phyloP scores from a whole-genome alignment of 1,140 invertebrate genomes.

The Sinonovacula constricta region DNA sequence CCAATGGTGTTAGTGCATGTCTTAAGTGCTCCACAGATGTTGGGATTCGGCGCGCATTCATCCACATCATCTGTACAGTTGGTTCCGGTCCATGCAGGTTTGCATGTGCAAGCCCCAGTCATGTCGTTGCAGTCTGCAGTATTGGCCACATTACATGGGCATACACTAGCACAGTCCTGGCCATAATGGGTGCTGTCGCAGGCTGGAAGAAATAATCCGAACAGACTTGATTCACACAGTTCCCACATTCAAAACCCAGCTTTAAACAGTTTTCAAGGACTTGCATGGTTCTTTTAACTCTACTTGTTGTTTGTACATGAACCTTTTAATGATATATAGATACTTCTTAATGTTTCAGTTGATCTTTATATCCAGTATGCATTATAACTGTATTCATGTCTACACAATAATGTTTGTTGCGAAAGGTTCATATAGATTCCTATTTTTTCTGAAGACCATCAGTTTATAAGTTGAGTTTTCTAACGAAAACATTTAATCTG shows the following conservation, averaged over 20 bases:
- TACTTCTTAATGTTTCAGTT: no score
- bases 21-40: slow-evolving; percentile 36
- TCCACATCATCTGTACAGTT: slow-evolving; percentile 21
- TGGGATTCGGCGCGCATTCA: slow-evolving; percentile 12
- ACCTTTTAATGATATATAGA: no score
- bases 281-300: no score
- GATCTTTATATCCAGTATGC: no score
- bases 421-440: no score
- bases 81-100: slow-evolving; percentile 8
- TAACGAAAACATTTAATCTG: no score
- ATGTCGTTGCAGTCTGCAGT: slow-evolving; percentile 16
- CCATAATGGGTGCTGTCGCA: slow-evolving; percentile 25
- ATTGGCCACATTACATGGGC: slow-evolving; percentile 25
- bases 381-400: no score
- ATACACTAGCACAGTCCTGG: slow-evolving; percentile 23
- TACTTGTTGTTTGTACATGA: not conserved
- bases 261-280: not conserved
- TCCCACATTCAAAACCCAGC: not conserved
- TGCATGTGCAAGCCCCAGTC: slow-evolving; percentile 33
- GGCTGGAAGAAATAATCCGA: slow-evolving; percentile 8
- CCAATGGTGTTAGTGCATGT: slow-evolving; percentile 17
- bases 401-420: no score
- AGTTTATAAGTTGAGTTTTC: no score
- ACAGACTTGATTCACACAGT: slow-evolving; percentile 1
- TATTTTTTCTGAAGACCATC: no score